These are phyloP conservation scores for Mugil cephalus DNA, from an alignment of 2,113 vertebrate species.

Conservation along the genomic window DNA sequence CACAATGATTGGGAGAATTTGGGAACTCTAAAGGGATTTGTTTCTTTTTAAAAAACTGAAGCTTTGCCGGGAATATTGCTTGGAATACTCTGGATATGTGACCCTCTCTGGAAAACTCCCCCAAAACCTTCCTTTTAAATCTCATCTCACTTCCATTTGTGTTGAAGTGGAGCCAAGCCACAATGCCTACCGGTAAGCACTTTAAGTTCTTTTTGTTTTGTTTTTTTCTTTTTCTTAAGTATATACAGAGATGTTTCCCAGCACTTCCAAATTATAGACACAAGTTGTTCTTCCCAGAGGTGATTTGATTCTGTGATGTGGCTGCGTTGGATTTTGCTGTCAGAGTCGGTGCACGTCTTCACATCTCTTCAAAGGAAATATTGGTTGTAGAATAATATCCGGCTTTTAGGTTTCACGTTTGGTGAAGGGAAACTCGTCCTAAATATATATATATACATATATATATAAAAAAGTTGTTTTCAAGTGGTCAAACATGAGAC, in stretches of 20 bases:
- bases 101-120: conserved; percentile 38
- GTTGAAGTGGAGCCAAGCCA: conserved; percentile 47
- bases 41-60: background rate
- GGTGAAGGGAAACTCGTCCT: background rate
- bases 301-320: conserved; percentile 21
- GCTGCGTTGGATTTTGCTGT: background rate
- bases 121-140: conserved; percentile 24
- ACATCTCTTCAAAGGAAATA: conserved; percentile 7
- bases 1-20: conserved; percentile 57
- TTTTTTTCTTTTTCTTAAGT: background rate
- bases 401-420: background rate
- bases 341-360: conserved; percentile 9
- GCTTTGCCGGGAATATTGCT: conserved; percentile 41
- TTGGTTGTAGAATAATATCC: background rate
- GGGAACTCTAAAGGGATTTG: conserved; percentile 44
- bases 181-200: conserved; percentile 81
- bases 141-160: background rate
- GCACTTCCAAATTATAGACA: conserved; percentile 9
- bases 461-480: conserved; percentile 1
- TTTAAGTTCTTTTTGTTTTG: background rate
- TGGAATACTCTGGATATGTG: conserved; percentile 75
- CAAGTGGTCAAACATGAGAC: conserved; percentile 43
- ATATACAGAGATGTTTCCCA: background rate
- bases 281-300: conserved; percentile 9
- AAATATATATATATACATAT: no score